Conservation (phyloP, 2,797 vertebrate species). For the Oreochromis mossambicus region DNA sequence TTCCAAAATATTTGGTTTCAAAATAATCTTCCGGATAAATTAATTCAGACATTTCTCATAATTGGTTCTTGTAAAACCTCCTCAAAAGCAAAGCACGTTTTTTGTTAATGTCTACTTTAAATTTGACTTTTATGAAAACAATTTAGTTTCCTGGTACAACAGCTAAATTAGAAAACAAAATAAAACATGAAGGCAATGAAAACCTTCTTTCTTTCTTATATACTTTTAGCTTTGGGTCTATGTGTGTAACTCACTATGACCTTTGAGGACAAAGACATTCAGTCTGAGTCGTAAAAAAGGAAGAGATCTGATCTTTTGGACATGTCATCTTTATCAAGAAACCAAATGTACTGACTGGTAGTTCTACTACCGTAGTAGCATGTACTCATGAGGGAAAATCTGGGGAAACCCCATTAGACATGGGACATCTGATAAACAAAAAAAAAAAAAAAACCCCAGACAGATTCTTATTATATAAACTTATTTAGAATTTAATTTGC, state of each 20-base stretch:
- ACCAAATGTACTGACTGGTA: background rate
- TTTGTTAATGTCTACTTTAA: background rate
- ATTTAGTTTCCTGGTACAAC: rapidly evolving
- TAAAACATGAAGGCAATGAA: background rate
- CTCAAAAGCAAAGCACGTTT: background rate
- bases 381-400: background rate
- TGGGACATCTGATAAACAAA: background rate
- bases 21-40: rapidly evolving
- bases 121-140: background rate
- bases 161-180: background rate
- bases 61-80: background rate
- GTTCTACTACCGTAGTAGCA: rapidly evolving
- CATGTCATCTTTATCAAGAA: background rate
- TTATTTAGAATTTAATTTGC: background rate
- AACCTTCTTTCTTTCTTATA: rapidly evolving
- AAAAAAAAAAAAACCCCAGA: too few species aligned
- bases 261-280: background rate
- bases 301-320: background rate
- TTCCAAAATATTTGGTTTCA: rapidly evolving
- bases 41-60: rapidly evolving
- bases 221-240: background rate
- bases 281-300: background rate
- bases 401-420: background rate
- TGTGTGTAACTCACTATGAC: rapidly evolving
- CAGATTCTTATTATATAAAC: too few species aligned